Evolutionary conservation across 2,113 vertebrate species (phyloP), one percentile per base, ranked within the genome.

Genomic region (Cygnus buccinator): DNA sequence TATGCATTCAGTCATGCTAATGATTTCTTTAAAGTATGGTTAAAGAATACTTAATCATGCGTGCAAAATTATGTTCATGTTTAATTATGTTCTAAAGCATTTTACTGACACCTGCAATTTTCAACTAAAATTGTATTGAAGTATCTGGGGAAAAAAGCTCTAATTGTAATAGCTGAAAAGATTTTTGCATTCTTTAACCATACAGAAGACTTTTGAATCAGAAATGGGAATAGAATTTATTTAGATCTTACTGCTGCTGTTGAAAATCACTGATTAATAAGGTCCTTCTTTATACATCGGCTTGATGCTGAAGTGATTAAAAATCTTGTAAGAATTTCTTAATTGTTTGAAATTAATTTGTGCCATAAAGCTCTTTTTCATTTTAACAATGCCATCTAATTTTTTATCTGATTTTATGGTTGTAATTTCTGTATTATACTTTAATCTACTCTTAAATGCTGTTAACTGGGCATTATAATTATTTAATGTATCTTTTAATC

Each of bases 301-400:
- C 17, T 87, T 73, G 39, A 8, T 90, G 43, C 44, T 54, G 58
- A 91, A 85, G 11, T 85, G 75, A 92, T 97, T 68, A 41, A 94
- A 91, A 92, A 76, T 61, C 74, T 72, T 73, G 23, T 79, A 94
- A 89, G 66, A 43, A 37, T 94, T 87, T 75, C 5, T 22, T 86
- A 96, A 90, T 88, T 68, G 54, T 70, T 96, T 95, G 80, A 88
- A 95, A 94, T 95, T 84, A 91, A 86, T 93, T 88, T 72, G 62
- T 62, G 9, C 62, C 39, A 11, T 74, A 90, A 82, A 89, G 17
- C 11, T 77, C 15, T 71, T 67, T 81, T 78, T 91, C 61, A 71
- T 89, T 93, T 75, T 87, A 93, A 91, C n/a, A 82, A 96, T 90
- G 43, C 29, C 35, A 54, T 85, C 62, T 91, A 93, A 79, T 79